A percentile compares a stretch with the other conserved stretches of the same genome.
phyloP scores from a whole-genome alignment of 2,888 invertebrate species.

The Entomobrya multifasciata region DNA sequence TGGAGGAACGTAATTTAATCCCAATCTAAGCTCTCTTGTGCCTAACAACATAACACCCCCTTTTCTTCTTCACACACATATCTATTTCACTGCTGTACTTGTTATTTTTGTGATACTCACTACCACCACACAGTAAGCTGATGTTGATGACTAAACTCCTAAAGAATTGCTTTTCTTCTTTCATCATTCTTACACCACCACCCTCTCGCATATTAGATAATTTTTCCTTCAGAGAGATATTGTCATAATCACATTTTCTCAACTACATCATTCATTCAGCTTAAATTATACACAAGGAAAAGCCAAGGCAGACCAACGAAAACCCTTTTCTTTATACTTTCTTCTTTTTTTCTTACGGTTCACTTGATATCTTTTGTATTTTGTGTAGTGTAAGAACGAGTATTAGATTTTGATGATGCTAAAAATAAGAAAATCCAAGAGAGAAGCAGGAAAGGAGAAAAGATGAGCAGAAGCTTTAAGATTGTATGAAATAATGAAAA shows the following conservation, averaged over 20 bases:
- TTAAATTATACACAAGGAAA: slow-evolving; percentile 24
- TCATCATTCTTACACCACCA: not conserved
- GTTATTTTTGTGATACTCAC: not conserved
- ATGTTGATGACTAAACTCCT: not conserved
- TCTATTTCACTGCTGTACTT: not conserved
- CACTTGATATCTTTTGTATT: not conserved
- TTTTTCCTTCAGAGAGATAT: not conserved
- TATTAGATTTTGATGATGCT: not conserved
- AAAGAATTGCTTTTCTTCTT: slow-evolving; percentile 12
- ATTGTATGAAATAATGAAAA: slow-evolving; percentile 35
- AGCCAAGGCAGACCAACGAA: not conserved
- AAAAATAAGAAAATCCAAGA: not conserved
- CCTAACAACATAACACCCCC: slow-evolving; percentile 3
- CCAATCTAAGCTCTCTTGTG: slow-evolving; percentile 55
- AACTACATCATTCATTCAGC: not conserved
- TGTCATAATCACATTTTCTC: slow-evolving; percentile 45
- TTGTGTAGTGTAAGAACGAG: too few relatives aligned
- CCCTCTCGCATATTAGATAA: too few relatives aligned
- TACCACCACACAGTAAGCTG: not conserved
- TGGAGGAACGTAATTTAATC: slow-evolving; percentile 65
- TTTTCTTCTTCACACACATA: not conserved
- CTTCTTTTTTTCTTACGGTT: not conserved
- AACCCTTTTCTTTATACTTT: not conserved
- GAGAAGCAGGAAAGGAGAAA: not conserved
- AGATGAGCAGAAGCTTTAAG: too few relatives aligned